Evolutionary conservation across 1,140 invertebrate genomes (phyloP), one percentile per base, ranked within the genome.

Genomic region (Ridgeia piscesae): DNA sequence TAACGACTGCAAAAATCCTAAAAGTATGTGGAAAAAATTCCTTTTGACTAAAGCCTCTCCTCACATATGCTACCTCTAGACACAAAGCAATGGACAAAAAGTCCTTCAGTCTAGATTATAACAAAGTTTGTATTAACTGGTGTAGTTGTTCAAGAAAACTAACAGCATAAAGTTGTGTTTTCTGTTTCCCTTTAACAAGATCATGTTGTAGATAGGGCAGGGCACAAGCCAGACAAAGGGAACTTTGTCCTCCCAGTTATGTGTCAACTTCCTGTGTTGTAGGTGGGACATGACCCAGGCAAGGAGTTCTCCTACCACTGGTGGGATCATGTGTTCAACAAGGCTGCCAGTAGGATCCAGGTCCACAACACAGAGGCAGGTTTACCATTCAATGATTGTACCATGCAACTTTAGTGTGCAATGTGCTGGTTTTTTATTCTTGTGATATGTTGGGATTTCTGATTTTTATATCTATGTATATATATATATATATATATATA

Each of bases 161-260:
- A n/a, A n/a, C n/a, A n/a, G n/a, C n/a, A n/a, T n/a, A n/a, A n/a
- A n/a, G n/a, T n/a, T n/a, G n/a, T n/a, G n/a, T n/a, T n/a, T n/a
- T n/a, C n/a, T n/a, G n/a, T n/a, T n/a, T n/a, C n/a, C n/a, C n/a
- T n/a, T n/a, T n/a, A n/a, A n/a, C n/a, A 42, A 42, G 42, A 34
- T 33, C n/a, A n/a, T 34, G 34, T 33, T 89, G 4, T 33, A 94
- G 94, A 93, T 98, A 89, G 98, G 98, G 0, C 97, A 97, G 94
- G 97, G n/a, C n/a, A n/a, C n/a, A n/a, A 98, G 95, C 95, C 96
- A 33, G 96, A 96, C 1, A 96, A 97, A 34, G 97, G 97, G 93
- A n/a, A n/a, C n/a, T n/a, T 98, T 97, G 94, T 97, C 97, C 34
- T 97, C 97, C 92, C 97, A 98, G 91, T 98, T 98, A 98, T 98